These are phyloP conservation scores for Temnothorax ravouxi DNA, from an alignment of 2,888 invertebrate genomes.

Conservation along the genomic window DNA sequence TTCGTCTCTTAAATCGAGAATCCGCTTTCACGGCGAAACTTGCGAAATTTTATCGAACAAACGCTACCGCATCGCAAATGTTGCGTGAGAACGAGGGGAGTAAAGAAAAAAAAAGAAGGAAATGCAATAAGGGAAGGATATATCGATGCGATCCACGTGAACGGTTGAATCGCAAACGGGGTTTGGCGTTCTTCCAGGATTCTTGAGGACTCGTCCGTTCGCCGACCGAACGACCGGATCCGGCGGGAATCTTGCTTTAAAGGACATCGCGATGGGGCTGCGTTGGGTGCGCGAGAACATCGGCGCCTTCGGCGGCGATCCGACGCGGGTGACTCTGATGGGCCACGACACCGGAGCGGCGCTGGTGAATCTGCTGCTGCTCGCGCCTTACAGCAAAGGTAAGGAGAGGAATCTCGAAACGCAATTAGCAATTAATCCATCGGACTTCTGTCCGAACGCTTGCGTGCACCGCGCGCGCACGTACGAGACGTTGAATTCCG, in stretches of 20 bases:
- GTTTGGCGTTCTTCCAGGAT: conserved; percentile 86
- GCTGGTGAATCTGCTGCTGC: conserved; percentile 93
- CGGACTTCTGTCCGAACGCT: background rate
- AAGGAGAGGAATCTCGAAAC: conserved; percentile 60
- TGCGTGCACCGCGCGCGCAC: background rate
- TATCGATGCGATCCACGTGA: conserved; percentile 7
- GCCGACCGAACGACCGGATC: conserved; percentile 85
- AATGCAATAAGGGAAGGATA: conserved; percentile 37
- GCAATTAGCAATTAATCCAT: conserved; percentile 22
- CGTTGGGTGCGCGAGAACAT: conserved; percentile 95
- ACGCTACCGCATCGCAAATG: conserved; percentile 10
- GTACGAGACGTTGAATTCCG: background rate
- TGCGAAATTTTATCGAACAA: conserved; percentile 24
- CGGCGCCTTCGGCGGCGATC: conserved; percentile 96
- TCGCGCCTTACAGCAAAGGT: conserved; percentile 93
- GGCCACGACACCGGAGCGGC: conserved; percentile 96
- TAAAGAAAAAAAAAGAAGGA: background rate
- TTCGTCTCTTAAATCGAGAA: background rate
- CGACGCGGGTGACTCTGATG: conserved; percentile 92
- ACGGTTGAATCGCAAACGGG: conserved; percentile 37
- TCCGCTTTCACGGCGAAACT: background rate
- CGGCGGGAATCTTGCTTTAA: conserved; percentile 91
- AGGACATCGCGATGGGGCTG: conserved; percentile 94
- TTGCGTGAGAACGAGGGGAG: background rate
- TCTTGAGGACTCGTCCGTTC: conserved; percentile 87